Conservation (phyloP, 2,113 vertebrate species). For the Fregata magnificens region DNA sequence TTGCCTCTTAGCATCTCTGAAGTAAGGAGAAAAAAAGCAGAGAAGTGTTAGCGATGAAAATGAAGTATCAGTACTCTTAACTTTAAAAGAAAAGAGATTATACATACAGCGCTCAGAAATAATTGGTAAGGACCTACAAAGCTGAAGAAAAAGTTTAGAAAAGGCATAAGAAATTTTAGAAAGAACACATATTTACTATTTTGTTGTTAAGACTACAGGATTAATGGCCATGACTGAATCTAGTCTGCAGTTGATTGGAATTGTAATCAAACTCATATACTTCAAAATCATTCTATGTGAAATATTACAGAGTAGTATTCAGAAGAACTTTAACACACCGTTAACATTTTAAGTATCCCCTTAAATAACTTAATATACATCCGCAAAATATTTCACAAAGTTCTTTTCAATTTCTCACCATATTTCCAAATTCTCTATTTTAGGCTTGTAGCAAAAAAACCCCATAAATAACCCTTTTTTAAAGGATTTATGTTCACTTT, state of each 20-base stretch:
- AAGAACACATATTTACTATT: neutral
- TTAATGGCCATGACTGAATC: neutral
- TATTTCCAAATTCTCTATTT: neutral
- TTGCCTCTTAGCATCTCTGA: neutral
- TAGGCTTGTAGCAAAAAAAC: neutral
- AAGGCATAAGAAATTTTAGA: neutral
- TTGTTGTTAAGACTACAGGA: neutral
- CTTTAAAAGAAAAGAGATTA: neutral
- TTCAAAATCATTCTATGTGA: neutral
- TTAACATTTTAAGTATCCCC: neutral
- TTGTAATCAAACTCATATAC: neutral
- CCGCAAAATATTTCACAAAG: neutral
- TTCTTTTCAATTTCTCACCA: neutral
- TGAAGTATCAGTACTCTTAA: neutral
- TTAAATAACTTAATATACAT: neutral
- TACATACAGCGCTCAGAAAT: neutral
- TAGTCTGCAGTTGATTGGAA: neutral
- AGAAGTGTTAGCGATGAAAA: neutral
- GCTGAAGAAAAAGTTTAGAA: neutral
- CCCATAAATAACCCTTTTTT: neutral
- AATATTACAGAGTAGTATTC: neutral
- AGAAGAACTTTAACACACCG: neutral
- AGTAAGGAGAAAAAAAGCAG: neutral
- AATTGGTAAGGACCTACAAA: neutral
- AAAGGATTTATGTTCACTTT: neutral